Base-by-base conservation (phyloP, 2,113 vertebrate genomes). In the Bubo scandiacus region DNA sequence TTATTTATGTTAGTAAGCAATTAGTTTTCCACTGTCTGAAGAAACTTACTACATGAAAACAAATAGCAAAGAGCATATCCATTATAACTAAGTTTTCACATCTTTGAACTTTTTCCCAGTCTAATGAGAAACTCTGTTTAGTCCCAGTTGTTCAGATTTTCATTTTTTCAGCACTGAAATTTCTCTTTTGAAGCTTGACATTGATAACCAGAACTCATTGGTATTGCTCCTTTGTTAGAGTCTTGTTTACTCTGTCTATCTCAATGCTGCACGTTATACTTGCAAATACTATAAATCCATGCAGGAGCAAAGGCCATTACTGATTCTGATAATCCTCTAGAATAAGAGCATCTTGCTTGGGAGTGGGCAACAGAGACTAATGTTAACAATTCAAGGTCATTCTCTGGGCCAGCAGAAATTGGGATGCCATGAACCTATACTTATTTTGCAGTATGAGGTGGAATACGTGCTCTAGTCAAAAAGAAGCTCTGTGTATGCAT, bases 201-300 rank as follows among this genome's bases (percentile, higher is more conserved):
- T 68, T 90, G 96, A 91, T 90, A 85, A 90, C 78, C 78, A 90
- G 85, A 61, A 32, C 70, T 93, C 75, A 65, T 70, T 85, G 91
- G 58, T 82, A 80, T 95, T 90, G 71, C 78, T 91, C 12, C 73
- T 96, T 90, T 94, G 89, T 95, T 40, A 72, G 2, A 65, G 49
- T 57, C 73, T 68, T 93, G 87, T 97, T 95, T 93, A 54, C 36
- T 68, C 52, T 59, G 30, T 61, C 82, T 89, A 0, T 36, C 81
- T 91, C 54, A 40, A 10, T 57, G 30, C 52, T 57, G 73, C 66
- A 63, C 40, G 90, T 94, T 94, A 77, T 11, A 90, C 81, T 94
- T 95, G 92, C 84, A 88, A 91, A 88, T 85, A 30, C 16, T 65
- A 2, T 23, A 68, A 96, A 96, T 85, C 84, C 49, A 32, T 85